Percentiles rank a stretch among this genome's conserved stretches.
These are phyloP conservation scores for Drosophila arizonae DNA, from an alignment of 1,140 invertebrate species.

Conservation along the genomic window DNA sequence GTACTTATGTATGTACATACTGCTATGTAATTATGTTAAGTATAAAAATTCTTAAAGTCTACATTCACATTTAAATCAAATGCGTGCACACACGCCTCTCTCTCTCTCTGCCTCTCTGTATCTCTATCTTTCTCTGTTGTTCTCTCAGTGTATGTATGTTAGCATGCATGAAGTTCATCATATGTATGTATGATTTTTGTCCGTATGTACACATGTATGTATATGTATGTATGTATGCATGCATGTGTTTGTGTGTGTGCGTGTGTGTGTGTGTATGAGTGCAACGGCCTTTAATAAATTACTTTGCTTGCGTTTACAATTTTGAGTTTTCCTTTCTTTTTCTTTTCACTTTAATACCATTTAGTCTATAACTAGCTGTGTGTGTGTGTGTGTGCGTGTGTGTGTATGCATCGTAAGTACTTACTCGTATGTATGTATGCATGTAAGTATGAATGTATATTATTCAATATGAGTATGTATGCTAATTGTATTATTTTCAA, in stretches of 20 bases:
- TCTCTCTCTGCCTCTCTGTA: not conserved
- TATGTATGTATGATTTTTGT: constrained; percentile 5
- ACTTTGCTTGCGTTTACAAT: not conserved
- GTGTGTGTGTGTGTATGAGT: constrained; percentile 2
- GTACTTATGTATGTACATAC: constrained; percentile 43
- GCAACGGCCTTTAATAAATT: constrained; percentile 5
- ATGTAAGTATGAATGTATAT: constrained; percentile 24
- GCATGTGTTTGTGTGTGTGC: too few species aligned
- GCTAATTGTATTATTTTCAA: not conserved
- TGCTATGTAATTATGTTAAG: constrained; percentile 35
- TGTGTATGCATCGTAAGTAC: constrained; percentile 21
- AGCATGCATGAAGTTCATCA: too few species aligned
- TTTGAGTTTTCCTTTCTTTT: not conserved
- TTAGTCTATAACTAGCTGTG: constrained; percentile 10
- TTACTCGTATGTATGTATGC: constrained; percentile 21
- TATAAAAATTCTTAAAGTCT: constrained; percentile 43
- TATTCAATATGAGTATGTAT: constrained; percentile 17
- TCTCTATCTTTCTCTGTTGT: too few species aligned
- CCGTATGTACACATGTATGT: not conserved
- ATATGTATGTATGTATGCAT: too few species aligned
- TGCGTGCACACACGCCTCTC: constrained; percentile 4
- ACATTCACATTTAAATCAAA: constrained; percentile 43
- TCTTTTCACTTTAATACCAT: constrained; percentile 18
- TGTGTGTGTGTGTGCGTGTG: constrained; percentile 17
- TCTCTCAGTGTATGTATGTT: too few species aligned